Evolutionary conservation across 2,113 vertebrate species (phyloP).

Genomic region (Pseudorectes ferrugineus): DNA sequence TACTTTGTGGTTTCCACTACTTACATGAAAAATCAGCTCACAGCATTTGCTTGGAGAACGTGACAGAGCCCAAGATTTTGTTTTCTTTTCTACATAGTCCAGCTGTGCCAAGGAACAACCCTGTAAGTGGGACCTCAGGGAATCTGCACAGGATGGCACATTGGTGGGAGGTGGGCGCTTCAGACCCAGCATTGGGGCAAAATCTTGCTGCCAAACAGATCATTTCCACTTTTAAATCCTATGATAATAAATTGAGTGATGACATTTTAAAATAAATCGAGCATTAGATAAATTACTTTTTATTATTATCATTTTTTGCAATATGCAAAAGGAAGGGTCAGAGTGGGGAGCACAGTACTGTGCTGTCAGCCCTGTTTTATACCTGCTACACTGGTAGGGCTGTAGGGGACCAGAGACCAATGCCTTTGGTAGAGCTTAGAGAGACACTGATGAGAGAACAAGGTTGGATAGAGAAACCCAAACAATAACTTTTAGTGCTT

Average conservation of each 20-base stretch:
- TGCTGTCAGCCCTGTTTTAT: not conserved
- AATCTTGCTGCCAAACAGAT: not conserved
- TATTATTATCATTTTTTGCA: not conserved
- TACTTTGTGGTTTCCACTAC: not conserved
- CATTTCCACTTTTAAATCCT: not conserved
- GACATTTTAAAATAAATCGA: not conserved
- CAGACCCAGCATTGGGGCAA: rapidly evolving
- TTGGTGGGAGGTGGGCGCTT: not conserved
- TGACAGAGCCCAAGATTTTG: not conserved
- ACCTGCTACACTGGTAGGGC: not conserved
- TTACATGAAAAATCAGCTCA: not conserved
- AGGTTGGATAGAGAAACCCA: not conserved
- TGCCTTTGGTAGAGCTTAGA: not conserved
- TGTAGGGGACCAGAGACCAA: not conserved
- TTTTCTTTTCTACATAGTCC: not conserved
- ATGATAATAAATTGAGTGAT: not conserved
- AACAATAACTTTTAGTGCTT: not conserved
- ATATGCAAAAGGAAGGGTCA: not conserved
- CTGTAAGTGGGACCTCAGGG: rapidly evolving
- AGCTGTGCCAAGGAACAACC: not conserved
- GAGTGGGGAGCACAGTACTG: rapidly evolving
- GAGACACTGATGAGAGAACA: not conserved
- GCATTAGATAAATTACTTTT: too few species aligned
- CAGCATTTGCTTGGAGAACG: not conserved
- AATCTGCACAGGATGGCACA: not conserved